These are phyloP conservation scores for Passer domesticus DNA, from an alignment of 2,113 vertebrate genomes.

Conservation along the genomic window DNA sequence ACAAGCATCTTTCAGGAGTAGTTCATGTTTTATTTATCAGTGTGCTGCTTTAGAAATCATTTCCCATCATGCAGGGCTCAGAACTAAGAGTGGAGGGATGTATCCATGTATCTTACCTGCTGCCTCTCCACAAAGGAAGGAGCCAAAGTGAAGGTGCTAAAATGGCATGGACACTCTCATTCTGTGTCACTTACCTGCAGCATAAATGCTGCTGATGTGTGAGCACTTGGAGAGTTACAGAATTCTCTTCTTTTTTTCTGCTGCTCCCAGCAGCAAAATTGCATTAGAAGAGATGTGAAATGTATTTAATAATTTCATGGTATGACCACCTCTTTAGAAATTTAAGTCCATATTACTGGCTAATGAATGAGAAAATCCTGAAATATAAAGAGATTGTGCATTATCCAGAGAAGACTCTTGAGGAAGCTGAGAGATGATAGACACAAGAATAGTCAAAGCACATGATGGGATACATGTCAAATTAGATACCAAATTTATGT, in stretches of 20 bases:
- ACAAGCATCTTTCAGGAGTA: slow-evolving; percentile 13
- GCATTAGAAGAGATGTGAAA: background rate
- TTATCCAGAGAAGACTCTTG: background rate
- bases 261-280: background rate
- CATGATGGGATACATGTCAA: background rate
- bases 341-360: background rate
- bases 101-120: background rate
- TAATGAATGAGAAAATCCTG: background rate
- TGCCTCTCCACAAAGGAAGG: background rate
- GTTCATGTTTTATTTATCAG: slow-evolving; percentile 43
- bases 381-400: background rate
- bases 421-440: background rate
- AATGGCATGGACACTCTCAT: background rate
- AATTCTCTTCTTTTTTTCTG: background rate
- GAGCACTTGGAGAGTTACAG: background rate
- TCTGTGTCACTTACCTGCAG: background rate
- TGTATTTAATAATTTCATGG: background rate
- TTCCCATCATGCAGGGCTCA: background rate
- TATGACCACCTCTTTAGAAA: background rate
- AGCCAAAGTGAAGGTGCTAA: background rate
- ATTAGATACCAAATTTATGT: background rate
- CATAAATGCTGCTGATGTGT: background rate
- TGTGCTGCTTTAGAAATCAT: background rate
- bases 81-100: background rate
- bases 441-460: background rate